These are phyloP conservation scores for Megastigmus dorsalis DNA, from an alignment of 2,888 invertebrate genomes.

Conservation along the genomic window DNA sequence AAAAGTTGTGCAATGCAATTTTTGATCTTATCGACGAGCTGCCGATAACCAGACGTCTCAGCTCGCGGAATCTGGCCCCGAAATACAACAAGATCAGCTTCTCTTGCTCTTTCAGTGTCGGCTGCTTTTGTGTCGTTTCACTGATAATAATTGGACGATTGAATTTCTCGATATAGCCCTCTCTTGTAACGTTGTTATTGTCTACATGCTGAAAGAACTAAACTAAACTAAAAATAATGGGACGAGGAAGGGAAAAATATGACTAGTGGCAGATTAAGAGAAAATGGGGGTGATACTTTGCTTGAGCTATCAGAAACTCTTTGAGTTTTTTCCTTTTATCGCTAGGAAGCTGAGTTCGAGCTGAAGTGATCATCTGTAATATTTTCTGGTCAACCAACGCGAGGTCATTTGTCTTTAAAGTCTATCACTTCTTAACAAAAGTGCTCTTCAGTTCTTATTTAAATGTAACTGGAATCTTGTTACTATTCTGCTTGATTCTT, in stretches of 20 bases:
- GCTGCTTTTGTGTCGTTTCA: constrained; percentile 47
- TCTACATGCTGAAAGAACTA: background rate
- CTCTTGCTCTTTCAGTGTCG: too few species aligned
- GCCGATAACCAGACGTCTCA: constrained; percentile 47
- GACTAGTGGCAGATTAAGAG: background rate
- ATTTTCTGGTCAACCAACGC: too few species aligned
- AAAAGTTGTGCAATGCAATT: constrained; percentile 46
- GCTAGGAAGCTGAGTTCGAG: too few species aligned
- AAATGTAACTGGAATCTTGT: too few species aligned
- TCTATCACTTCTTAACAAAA: too few species aligned
- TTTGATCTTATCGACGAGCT: constrained; percentile 49
- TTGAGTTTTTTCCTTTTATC: background rate
- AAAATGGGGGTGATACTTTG: background rate
- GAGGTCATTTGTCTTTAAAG: too few species aligned
- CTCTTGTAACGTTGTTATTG: background rate
- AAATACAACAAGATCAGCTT: constrained; percentile 25
- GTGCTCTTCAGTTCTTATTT: too few species aligned
- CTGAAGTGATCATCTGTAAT: too few species aligned
- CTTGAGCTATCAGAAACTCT: too few species aligned
- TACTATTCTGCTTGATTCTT: too few species aligned
- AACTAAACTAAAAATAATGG: constrained; percentile 30
- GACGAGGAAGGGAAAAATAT: too few species aligned
- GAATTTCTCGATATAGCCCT: constrained; percentile 6
- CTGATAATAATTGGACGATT: constrained; percentile 50
- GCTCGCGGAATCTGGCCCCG: constrained; percentile 16